phyloP scores from a whole-genome alignment of 2,888 invertebrate species.

The Drosophila merina region DNA sequence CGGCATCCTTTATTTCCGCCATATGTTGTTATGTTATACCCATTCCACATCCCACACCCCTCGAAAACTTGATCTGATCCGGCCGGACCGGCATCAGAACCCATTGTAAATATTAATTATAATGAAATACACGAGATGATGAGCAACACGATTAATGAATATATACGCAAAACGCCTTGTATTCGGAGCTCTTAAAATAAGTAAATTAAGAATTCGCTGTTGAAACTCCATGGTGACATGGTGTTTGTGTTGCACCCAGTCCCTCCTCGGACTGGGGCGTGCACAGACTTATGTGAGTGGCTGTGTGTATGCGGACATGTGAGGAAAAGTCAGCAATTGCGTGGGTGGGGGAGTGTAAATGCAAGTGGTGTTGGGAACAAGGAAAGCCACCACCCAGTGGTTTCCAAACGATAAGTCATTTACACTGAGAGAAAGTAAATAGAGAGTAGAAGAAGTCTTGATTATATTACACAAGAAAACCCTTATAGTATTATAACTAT shows the following conservation, averaged over 20 bases:
- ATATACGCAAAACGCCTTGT: slow-evolving; percentile 30
- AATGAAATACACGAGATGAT: slow-evolving; percentile 52
- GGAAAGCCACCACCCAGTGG: slow-evolving; percentile 38
- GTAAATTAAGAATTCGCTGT: slow-evolving; percentile 38
- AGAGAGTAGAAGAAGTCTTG: too few species aligned
- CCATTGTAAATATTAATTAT: slow-evolving; percentile 59
- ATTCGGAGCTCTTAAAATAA: slow-evolving; percentile 39
- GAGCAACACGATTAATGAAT: slow-evolving; percentile 27
- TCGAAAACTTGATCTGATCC: slow-evolving; percentile 1
- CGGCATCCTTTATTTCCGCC: slow-evolving; percentile 56
- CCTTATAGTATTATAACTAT: too few species aligned
- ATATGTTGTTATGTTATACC: slow-evolving; percentile 57
- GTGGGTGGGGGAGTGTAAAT: slow-evolving; percentile 28
- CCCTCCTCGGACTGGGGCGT: slow-evolving; percentile 13
- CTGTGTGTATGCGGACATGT: slow-evolving; percentile 12
- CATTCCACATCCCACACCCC: slow-evolving; percentile 5
- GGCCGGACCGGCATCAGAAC: slow-evolving; percentile 24
- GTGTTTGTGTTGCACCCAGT: slow-evolving; percentile 1
- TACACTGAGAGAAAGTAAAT: not conserved
- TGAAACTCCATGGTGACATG: slow-evolving; percentile 36
- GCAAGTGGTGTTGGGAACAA: slow-evolving; percentile 38
- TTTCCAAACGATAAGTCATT: not conserved
- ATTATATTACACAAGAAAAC: too few species aligned
- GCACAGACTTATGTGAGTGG: slow-evolving; percentile 24
- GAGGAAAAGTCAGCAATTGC: slow-evolving; percentile 13